These are phyloP conservation scores for Portunus trituberculatus DNA, from an alignment of 1,140 invertebrate genomes.

Conservation along the genomic window DNA sequence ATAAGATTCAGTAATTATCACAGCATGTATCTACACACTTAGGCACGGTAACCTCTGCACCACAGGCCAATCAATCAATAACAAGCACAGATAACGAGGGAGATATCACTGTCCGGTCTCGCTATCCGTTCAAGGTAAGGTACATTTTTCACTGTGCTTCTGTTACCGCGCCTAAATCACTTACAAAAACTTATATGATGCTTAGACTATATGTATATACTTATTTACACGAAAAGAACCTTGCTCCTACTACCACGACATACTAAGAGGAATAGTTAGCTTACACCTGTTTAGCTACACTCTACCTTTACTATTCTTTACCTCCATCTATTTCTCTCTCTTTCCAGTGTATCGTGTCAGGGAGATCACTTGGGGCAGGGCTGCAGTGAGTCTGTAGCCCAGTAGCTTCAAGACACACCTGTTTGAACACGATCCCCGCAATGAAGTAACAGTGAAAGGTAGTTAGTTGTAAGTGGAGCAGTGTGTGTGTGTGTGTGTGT, in stretches of 20 bases:
- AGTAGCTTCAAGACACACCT: not conserved
- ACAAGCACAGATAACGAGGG: not conserved
- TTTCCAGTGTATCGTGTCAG: not conserved
- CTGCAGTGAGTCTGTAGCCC: not conserved
- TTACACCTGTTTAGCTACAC: not conserved
- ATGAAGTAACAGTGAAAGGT: not conserved
- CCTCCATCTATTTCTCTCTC: not conserved
- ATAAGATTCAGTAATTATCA: not conserved
- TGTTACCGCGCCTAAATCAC: not conserved
- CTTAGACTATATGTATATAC: not conserved
- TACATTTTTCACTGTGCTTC: not conserved
- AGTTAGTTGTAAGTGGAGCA: not conserved
- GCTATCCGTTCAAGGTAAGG: not conserved
- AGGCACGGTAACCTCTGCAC: not conserved
- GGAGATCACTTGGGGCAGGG: not conserved
- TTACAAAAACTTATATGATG: not conserved
- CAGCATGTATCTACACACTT: constrained; percentile 14
- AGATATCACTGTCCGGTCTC: not conserved
- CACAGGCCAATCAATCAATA: not conserved
- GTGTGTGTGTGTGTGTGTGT: not conserved
- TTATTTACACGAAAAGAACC: not conserved
- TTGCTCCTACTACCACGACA: not conserved
- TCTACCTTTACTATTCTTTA: not conserved
- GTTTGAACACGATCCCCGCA: not conserved
- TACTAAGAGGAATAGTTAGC: not conserved